Percentiles rank a stretch among this genome's conserved stretches.
These are phyloP conservation scores for Furcula furcula DNA, from an alignment of 2,888 invertebrate genomes.

Conservation along the genomic window DNA sequence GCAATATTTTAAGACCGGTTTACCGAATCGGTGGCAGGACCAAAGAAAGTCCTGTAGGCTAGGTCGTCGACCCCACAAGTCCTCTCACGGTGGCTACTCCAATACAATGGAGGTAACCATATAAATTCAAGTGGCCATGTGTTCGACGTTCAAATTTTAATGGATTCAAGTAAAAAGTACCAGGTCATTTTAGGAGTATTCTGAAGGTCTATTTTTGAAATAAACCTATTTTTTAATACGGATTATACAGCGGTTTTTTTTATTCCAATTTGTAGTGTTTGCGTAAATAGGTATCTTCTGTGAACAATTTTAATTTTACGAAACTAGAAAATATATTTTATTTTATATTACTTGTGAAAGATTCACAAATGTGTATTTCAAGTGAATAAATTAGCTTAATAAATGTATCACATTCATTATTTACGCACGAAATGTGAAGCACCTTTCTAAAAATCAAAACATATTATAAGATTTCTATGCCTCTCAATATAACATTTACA, in stretches of 20 bases:
- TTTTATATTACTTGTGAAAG: too few relatives aligned
- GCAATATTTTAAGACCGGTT: constrained; percentile 21
- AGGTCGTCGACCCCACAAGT: constrained; percentile 34
- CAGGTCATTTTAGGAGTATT: too few relatives aligned
- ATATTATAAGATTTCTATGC: background rate
- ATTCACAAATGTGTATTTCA: too few relatives aligned
- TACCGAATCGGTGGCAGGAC: constrained; percentile 25
- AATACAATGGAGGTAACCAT: constrained; percentile 24
- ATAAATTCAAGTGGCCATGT: background rate
- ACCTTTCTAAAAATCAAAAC: background rate
- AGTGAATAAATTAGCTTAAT: too few relatives aligned
- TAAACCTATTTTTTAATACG: too few relatives aligned
- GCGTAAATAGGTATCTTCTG: too few relatives aligned
- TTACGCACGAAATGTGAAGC: background rate
- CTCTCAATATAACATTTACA: constrained; percentile 2
- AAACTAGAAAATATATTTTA: too few relatives aligned
- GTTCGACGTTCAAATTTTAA: background rate
- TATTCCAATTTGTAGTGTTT: too few relatives aligned
- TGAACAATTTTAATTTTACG: too few relatives aligned
- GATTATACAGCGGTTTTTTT: too few relatives aligned
- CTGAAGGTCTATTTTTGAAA: too few relatives aligned
- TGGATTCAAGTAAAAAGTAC: background rate
- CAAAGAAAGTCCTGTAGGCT: constrained; percentile 43
- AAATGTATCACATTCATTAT: too few relatives aligned
- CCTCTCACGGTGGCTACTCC: constrained; percentile 21